phyloP scores from a whole-genome alignment of 2,797 vertebrate species.

The Diplodus sargus region DNA sequence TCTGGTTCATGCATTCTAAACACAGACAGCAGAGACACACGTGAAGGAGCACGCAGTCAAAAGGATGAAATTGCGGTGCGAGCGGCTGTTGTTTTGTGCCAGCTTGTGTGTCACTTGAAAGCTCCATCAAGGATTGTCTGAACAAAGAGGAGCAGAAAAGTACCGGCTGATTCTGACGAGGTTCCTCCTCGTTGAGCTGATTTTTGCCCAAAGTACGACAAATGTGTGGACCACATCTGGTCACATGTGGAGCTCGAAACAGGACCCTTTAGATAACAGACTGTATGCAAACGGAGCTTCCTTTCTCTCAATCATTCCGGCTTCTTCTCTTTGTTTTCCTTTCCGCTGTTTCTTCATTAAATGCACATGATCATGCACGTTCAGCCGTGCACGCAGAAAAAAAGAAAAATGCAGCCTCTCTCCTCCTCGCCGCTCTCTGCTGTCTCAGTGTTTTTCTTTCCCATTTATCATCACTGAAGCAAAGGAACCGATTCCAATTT shows the following conservation, averaged over 20 bases:
- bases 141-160: constrained; percentile 66
- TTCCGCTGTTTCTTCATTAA: constrained; percentile 63
- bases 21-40: constrained; percentile 44
- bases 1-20: constrained; percentile 45
- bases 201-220: constrained; percentile 20
- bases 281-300: constrained; percentile 22
- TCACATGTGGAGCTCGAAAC: constrained; percentile 25
- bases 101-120: constrained; percentile 58
- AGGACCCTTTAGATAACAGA: constrained; percentile 18
- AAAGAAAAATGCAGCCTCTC: constrained; percentile 51
- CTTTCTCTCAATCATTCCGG: constrained; percentile 4
- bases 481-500: constrained; percentile 73
- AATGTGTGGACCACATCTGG: constrained; percentile 37
- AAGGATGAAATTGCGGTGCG: constrained; percentile 69
- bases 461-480: constrained; percentile 76
- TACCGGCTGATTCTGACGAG: constrained; percentile 53
- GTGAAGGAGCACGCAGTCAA: constrained; percentile 63
- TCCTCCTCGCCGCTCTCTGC: constrained; percentile 54
- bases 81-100: constrained; percentile 61
- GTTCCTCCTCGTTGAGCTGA: constrained; percentile 42
- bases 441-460: constrained; percentile 74
- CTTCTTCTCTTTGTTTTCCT: constrained; percentile 11
- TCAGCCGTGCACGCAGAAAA: constrained; percentile 42
- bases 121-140: constrained; percentile 55
- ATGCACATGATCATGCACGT: constrained; percentile 66